phyloP scores from a whole-genome alignment of 2,888 invertebrate species.

The Bibio marci region DNA sequence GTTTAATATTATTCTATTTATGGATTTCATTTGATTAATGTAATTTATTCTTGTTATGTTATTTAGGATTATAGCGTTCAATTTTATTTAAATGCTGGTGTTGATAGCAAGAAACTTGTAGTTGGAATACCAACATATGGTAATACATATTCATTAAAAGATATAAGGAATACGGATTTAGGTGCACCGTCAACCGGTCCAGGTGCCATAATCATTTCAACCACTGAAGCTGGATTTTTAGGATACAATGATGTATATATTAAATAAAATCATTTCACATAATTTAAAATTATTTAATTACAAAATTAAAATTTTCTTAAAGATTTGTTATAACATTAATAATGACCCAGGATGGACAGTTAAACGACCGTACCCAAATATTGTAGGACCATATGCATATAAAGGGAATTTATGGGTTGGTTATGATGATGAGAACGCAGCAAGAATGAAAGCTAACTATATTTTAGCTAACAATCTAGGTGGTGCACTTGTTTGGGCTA shows the following conservation, averaged over 20 bases:
- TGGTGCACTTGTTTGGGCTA: slow-evolving; percentile 48
- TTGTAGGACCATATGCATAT: slow-evolving; percentile 81
- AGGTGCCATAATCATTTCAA: slow-evolving; percentile 78
- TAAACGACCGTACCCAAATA: slow-evolving; percentile 58
- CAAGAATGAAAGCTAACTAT: slow-evolving; percentile 66
- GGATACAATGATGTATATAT: slow-evolving; percentile 75
- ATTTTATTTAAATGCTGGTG: slow-evolving; percentile 63
- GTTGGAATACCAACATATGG: slow-evolving; percentile 83
- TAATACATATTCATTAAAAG: slow-evolving; percentile 74
- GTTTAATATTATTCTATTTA: too few relatives aligned
- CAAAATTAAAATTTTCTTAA: slow-evolving; percentile 6
- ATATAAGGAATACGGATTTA: slow-evolving; percentile 65
- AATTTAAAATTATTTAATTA: too few relatives aligned
- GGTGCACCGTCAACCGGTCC: slow-evolving; percentile 82
- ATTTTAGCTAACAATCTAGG: slow-evolving; percentile 71
- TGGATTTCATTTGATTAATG: too few relatives aligned
- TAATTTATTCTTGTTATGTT: too few relatives aligned
- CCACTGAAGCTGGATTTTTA: slow-evolving; percentile 80
- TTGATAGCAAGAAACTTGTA: slow-evolving; percentile 61
- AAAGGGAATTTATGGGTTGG: slow-evolving; percentile 86
- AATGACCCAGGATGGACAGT: slow-evolving; percentile 63
- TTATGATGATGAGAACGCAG: slow-evolving; percentile 75
- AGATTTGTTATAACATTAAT: slow-evolving; percentile 74
- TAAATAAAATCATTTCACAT: too few relatives aligned
- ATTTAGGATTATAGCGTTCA: slow-evolving; percentile 81